Conservation (phyloP, 2,888 invertebrate genomes). For the Dasypolia templi region DNA sequence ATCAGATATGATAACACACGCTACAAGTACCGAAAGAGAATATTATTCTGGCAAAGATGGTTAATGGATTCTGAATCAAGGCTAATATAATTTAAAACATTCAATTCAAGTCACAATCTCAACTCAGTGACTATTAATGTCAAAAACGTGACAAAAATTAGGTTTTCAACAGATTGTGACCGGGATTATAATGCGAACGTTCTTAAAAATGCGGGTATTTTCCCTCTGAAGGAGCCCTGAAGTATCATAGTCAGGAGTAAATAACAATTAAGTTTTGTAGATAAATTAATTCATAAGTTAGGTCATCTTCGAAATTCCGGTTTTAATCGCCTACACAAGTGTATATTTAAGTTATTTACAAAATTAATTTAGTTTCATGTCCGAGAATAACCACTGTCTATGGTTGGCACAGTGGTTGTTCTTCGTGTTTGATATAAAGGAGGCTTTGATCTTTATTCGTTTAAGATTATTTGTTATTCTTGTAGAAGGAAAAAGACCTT, state of each 20-base stretch:
- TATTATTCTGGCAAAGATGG: neutral
- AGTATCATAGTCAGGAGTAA: neutral
- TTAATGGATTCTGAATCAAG: neutral
- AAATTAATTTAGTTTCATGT: conserved; percentile 15
- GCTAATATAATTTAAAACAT: neutral
- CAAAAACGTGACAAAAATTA: neutral
- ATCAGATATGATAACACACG: neutral
- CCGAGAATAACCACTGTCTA: too few relatives aligned
- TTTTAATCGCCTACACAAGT: neutral
- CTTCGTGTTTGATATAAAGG: neutral
- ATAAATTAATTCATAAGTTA: neutral
- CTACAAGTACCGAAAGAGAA: neutral
- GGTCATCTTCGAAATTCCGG: neutral
- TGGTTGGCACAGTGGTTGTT: neutral
- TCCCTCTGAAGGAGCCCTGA: neutral
- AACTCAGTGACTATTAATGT: neutral
- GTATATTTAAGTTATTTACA: neutral
- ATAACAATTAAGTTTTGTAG: neutral
- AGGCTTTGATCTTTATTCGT: conserved; percentile 15
- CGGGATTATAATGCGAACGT: neutral
- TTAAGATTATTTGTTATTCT: neutral
- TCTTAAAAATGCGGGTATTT: neutral
- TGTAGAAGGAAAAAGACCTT: neutral
- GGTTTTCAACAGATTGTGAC: too few relatives aligned
- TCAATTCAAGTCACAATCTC: neutral